These are phyloP conservation scores for Operophtera brumata DNA, from an alignment of 2,888 invertebrate genomes.

Conservation along the genomic window DNA sequence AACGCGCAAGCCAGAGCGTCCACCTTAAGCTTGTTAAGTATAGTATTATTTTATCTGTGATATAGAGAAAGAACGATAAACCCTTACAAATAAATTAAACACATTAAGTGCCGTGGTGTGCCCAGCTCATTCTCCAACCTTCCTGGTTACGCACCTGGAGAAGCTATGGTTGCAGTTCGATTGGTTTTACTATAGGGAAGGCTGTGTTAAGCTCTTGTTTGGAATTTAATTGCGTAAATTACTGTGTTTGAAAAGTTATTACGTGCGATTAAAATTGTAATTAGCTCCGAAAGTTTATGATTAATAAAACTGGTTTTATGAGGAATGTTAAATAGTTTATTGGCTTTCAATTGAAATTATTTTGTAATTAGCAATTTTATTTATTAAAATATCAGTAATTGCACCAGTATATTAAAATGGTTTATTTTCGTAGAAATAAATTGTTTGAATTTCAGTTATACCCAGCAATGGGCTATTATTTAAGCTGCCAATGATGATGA, in stretches of 20 bases:
- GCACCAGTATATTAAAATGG: not conserved
- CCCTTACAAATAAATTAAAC: too few species aligned
- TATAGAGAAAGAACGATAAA: too few species aligned
- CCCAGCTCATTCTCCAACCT: too few species aligned
- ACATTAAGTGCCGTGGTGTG: too few species aligned
- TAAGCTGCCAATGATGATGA: too few species aligned
- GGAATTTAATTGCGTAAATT: slow-evolving; percentile 1
- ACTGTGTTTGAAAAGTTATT: slow-evolving; percentile 16
- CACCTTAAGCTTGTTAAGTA: too few species aligned
- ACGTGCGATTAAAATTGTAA: slow-evolving; percentile 14
- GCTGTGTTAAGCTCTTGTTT: slow-evolving; percentile 1
- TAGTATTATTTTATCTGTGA: too few species aligned
- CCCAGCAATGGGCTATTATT: too few species aligned
- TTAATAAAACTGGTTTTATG: not conserved
- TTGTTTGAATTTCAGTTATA: not conserved
- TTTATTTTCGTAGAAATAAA: not conserved
- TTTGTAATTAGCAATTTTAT: not conserved
- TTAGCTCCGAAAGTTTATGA: slow-evolving; percentile 4
- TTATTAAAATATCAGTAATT: not conserved
- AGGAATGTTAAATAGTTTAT: slow-evolving; percentile 1
- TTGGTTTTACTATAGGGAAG: not conserved
- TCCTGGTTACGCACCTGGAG: slow-evolving; percentile 4
- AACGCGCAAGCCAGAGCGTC: too few species aligned
- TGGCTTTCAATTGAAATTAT: not conserved
- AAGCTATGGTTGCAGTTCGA: not conserved